Evolutionary conservation across 2,888 invertebrate species (phyloP).

Genomic region (Drosophila paranaensis): DNA sequence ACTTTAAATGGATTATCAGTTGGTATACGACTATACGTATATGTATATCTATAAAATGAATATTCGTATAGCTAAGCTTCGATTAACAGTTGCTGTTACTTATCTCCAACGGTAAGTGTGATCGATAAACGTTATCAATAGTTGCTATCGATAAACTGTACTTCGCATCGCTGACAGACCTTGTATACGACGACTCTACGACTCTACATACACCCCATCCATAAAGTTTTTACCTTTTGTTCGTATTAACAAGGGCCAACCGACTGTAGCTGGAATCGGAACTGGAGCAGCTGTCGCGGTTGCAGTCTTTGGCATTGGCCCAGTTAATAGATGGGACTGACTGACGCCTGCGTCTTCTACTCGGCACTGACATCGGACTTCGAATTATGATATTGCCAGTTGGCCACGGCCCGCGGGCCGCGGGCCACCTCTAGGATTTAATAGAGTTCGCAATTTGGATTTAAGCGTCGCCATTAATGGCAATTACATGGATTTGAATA

Average conservation of each 20-base stretch:
- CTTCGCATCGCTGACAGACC: not conserved
- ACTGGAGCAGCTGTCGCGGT: constrained; percentile 7
- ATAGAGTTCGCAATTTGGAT: constrained; percentile 23
- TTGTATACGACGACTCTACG: not conserved
- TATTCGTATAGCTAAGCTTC: too few relatives aligned
- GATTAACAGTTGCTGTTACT: too few relatives aligned
- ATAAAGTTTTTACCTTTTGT: not conserved
- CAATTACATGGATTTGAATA: constrained; percentile 29
- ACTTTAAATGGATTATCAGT: not conserved
- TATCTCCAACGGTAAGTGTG: not conserved
- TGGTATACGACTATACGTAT: not conserved
- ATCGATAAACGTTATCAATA: not conserved
- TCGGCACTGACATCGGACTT: constrained; percentile 4
- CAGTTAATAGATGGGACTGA: not conserved
- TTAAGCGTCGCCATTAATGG: constrained; percentile 28
- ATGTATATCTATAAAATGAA: too few relatives aligned
- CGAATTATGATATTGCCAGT: constrained; percentile 1
- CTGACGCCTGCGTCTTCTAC: not conserved
- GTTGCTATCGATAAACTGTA: not conserved
- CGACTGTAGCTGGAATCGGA: not conserved
- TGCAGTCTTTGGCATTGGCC: not conserved
- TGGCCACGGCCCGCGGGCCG: not conserved
- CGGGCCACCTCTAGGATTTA: constrained; percentile 12
- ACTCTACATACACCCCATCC: too few relatives aligned
- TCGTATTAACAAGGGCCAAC: not conserved